Evolutionary conservation across 2,888 invertebrate genomes (phyloP).

Genomic region (Rotaria magnacalcarata): DNA sequence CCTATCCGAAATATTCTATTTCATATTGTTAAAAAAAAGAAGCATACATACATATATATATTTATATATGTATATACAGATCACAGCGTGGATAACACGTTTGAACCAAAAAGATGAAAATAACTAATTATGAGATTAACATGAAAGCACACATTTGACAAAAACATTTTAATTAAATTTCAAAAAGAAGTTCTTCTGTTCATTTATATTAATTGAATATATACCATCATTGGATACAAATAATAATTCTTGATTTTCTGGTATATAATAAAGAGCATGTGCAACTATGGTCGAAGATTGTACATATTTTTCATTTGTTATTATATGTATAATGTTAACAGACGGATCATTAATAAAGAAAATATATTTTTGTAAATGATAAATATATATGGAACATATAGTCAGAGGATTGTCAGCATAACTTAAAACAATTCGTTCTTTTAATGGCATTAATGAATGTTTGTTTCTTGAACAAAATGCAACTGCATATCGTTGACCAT

Average conservation of each 20-base stretch:
- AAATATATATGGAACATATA: neutral
- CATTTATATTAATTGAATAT: neutral
- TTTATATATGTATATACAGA: neutral
- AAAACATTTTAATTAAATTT: neutral
- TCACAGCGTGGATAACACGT: neutral
- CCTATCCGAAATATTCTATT: neutral
- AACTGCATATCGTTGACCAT: neutral
- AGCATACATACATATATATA: neutral
- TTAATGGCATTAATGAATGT: neutral
- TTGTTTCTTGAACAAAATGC: neutral
- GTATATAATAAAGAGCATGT: neutral
- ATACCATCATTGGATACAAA: neutral
- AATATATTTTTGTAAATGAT: neutral
- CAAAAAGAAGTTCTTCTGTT: neutral
- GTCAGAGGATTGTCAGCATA: neutral
- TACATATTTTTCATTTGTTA: neutral
- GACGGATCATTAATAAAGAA: neutral
- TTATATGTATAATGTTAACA: neutral
- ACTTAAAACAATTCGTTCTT: neutral
- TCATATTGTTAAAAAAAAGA: neutral
- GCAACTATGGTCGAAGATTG: neutral
- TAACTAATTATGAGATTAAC: neutral
- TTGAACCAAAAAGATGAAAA: no score
- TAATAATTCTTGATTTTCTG: neutral
- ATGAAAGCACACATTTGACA: neutral